Evolutionary conservation across 2,888 invertebrate species (phyloP).

Genomic region (Argyresthia albistria): DNA sequence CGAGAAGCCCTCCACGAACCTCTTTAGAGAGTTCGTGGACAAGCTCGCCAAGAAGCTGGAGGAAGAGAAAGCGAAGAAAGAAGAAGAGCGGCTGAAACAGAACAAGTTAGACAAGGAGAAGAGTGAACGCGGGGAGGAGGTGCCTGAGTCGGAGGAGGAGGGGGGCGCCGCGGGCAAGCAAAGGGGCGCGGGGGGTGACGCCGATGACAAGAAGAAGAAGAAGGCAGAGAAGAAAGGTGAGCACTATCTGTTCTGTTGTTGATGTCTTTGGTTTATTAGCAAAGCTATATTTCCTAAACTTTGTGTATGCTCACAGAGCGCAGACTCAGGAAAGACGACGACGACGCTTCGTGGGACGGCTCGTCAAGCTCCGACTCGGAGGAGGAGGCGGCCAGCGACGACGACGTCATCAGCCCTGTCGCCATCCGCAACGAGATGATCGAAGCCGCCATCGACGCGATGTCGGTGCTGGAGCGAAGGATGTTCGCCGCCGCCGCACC

Average conservation of each 20-base stretch:
- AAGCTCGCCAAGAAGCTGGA: conserved; percentile 76
- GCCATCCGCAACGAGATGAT: too few species aligned
- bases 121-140: conserved; percentile 30
- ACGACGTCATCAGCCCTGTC: conserved; percentile 16
- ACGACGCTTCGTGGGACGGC: conserved; percentile 73
- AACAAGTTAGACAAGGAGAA: conserved; percentile 35
- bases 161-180: conserved; percentile 13
- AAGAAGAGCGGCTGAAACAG: conserved; percentile 45
- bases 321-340: conserved; percentile 45
- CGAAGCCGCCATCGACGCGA: too few species aligned
- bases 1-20: conserved; percentile 88
- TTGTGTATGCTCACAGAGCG: conserved; percentile 23
- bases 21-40: conserved; percentile 80
- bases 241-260: background rate
- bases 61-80: conserved; percentile 71
- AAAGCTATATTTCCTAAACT: conserved; percentile 8
- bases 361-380: conserved; percentile 59
- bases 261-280: too few species aligned
- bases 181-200: conserved; percentile 7
- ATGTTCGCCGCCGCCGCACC: too few species aligned
- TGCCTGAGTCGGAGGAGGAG: conserved; percentile 28
- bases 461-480: too few species aligned
- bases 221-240: conserved; percentile 24
- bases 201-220: conserved; percentile 23
- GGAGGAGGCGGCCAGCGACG: conserved; percentile 51